Evolutionary conservation across 2,113 vertebrate genomes (phyloP).

Genomic region (Prinia subflava): DNA sequence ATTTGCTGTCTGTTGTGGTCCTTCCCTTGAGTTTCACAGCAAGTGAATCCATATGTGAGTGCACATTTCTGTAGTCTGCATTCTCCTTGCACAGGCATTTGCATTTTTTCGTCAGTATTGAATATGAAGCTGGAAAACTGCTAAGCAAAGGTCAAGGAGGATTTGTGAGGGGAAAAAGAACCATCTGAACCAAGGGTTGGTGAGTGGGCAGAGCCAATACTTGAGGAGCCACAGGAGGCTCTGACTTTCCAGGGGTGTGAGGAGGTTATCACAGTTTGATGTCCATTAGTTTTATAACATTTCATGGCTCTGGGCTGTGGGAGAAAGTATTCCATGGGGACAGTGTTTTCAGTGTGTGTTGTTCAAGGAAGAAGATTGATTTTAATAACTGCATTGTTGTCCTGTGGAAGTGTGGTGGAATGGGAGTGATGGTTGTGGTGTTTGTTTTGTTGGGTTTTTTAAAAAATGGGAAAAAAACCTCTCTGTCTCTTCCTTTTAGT

Average conservation of each 20-base stretch:
- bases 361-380: not conserved
- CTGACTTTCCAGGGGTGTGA: not conserved
- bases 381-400: not conserved
- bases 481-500: not conserved
- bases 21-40: not conserved
- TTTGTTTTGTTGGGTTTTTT: not conserved
- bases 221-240: not conserved
- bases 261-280: not conserved
- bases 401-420: not conserved
- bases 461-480: accelerated
- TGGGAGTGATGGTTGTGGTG: not conserved
- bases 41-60: not conserved
- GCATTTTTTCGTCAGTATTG: not conserved
- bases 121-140: not conserved
- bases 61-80: not conserved
- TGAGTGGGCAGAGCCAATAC: not conserved
- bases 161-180: not conserved
- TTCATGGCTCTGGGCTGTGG: not conserved
- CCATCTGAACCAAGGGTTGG: not conserved
- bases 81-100: not conserved
- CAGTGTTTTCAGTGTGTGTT: not conserved
- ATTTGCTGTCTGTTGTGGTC: not conserved
- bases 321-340: not conserved
- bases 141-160: not conserved
- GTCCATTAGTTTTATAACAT: not conserved